Percentiles rank a stretch among this genome's conserved stretches.
Conservation (phyloP, 64 coral and sea anemone genomes). For the Stichodactyla mertensii region DNA sequence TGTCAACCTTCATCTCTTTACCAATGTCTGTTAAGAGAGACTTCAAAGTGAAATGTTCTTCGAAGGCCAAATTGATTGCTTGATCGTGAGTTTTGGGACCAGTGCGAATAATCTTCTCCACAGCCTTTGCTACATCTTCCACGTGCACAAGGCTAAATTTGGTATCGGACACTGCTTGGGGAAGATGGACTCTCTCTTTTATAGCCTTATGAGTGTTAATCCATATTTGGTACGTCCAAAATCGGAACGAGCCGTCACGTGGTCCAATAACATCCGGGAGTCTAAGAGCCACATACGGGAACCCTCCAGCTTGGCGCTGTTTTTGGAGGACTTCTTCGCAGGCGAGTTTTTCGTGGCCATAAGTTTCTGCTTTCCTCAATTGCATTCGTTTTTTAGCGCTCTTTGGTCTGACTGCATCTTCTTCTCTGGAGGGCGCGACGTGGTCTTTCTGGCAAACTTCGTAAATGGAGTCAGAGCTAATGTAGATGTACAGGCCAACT, state of each 20-base stretch:
- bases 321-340: conserved; percentile 81
- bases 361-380: conserved; percentile 60
- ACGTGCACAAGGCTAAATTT: conserved; percentile 90
- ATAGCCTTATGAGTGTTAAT: conserved; percentile 74
- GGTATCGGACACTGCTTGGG: conserved; percentile 52
- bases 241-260: conserved; percentile 88
- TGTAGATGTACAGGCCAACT: conserved; percentile 89
- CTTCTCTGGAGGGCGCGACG: conserved; percentile 47
- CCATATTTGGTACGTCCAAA: conserved; percentile 98
- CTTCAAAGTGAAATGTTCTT: conserved; percentile 82
- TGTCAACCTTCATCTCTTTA: conserved; percentile 36
- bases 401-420: conserved; percentile 76
- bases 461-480: conserved; percentile 84
- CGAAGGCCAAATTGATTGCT: conserved; percentile 86
- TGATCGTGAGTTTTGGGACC: conserved; percentile 66
- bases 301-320: conserved; percentile 66
- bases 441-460: conserved; percentile 85
- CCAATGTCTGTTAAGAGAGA: conserved; percentile 70
- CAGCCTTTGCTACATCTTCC: conserved; percentile 79
- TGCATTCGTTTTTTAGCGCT: conserved; percentile 53
- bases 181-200: conserved; percentile 74
- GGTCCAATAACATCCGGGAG: conserved; percentile 93
- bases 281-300: conserved; percentile 75
- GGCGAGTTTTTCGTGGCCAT: conserved; percentile 86
- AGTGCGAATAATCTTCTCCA: conserved; percentile 51